These are phyloP conservation scores for Luscinia megarhynchos DNA, from an alignment of 2,797 vertebrate species.

Conservation along the genomic window DNA sequence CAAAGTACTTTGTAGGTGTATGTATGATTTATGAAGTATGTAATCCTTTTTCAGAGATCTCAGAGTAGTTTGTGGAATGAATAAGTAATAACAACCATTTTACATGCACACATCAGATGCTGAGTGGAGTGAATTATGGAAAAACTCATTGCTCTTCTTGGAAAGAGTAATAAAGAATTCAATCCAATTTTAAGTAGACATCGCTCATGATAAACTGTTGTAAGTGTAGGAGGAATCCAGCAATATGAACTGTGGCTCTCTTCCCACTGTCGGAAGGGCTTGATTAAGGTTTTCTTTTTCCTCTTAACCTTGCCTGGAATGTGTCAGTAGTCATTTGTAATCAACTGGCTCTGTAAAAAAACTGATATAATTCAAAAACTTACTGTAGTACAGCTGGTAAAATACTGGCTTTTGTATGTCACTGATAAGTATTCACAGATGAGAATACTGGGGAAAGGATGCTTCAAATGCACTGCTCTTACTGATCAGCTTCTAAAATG, in stretches of 20 bases:
- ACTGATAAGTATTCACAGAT: slow-evolving; percentile 7
- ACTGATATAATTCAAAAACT: background rate
- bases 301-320: background rate
- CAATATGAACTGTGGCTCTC: background rate
- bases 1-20: background rate
- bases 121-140: background rate
- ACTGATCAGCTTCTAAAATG: background rate
- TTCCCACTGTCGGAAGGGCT: background rate
- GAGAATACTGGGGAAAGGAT: slow-evolving; percentile 9
- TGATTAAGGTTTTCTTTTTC: background rate
- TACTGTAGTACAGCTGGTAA: background rate
- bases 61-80: background rate
- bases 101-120: background rate
- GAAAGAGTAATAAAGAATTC: slow-evolving; percentile 15
- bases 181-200: background rate
- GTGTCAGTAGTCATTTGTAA: slow-evolving; percentile 16
- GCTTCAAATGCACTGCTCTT: background rate
- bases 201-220: background rate
- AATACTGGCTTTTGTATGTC: background rate
- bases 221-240: background rate
- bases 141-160: background rate
- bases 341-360: background rate
- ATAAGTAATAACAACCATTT: slow-evolving; percentile 9
- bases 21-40: background rate
- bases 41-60: background rate